Conservation (phyloP, 2,113 vertebrate genomes). For the Blennius ocellaris region DNA sequence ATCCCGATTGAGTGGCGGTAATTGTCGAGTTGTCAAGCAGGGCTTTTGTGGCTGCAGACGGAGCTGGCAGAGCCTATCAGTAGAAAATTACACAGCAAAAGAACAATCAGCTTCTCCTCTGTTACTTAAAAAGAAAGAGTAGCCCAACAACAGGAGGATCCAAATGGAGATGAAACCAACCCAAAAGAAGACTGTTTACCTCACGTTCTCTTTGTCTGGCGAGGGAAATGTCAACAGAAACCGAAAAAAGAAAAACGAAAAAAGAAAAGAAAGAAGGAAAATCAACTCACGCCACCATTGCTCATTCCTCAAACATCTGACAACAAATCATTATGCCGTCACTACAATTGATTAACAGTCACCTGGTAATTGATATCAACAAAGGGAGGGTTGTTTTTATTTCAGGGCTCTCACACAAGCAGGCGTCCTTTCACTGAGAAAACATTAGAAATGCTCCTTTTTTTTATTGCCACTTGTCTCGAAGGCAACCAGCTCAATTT, state of each 20-base stretch:
- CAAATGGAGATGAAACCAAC: constrained; percentile 62
- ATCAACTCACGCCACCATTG: constrained; percentile 62
- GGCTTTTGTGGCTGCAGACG: constrained; percentile 77
- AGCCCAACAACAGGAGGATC: constrained; percentile 61
- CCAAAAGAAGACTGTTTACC: constrained; percentile 67
- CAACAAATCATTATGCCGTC: constrained; percentile 94
- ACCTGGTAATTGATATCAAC: constrained; percentile 95
- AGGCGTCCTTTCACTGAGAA: constrained; percentile 39
- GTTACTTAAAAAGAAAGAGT: constrained; percentile 77
- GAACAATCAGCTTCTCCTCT: constrained; percentile 74
- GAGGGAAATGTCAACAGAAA: constrained; percentile 69
- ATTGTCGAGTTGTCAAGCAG: constrained; percentile 80
- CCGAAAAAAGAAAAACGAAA: constrained; percentile 19
- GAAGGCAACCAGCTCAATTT: constrained; percentile 68
- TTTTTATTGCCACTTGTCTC: constrained; percentile 59
- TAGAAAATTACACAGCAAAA: constrained; percentile 79
- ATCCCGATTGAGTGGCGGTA: constrained; percentile 76
- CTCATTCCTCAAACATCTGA: constrained; percentile 87
- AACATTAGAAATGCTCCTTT: constrained; percentile 62
- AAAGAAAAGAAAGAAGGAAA: constrained; percentile 42
- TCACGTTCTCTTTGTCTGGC: constrained; percentile 59
- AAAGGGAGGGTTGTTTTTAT: constrained; percentile 76
- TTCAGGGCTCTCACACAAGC: constrained; percentile 48
- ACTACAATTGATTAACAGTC: constrained; percentile 94
- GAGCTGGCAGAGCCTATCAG: constrained; percentile 79